Evolutionary conservation across 2,113 vertebrate species (phyloP).

Genomic region (Aphyosemion australe): DNA sequence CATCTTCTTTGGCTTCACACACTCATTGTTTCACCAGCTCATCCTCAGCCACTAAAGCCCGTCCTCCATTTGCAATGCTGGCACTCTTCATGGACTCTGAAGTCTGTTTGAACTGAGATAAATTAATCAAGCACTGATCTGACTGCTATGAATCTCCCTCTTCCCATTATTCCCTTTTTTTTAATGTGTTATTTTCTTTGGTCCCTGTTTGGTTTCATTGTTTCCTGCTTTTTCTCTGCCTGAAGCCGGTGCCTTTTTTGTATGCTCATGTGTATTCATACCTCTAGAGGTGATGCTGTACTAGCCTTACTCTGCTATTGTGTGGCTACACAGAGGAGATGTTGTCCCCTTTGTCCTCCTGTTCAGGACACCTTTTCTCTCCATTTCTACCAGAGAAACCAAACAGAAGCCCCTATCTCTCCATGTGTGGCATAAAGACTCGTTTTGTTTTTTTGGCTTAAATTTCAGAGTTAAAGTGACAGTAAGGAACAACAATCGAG

Average conservation of each 20-base stretch:
- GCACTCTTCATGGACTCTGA: slow-evolving; percentile 20
- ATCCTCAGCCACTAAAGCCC: slow-evolving; percentile 26
- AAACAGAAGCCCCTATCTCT: slow-evolving; percentile 11
- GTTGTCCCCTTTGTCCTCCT: slow-evolving; percentile 9
- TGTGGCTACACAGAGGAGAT: slow-evolving; percentile 16
- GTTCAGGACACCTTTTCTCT: background rate
- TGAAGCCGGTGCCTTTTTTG: slow-evolving; percentile 4
- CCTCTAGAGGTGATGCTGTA: background rate
- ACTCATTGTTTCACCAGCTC: slow-evolving; percentile 19
- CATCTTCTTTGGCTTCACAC: slow-evolving; percentile 15
- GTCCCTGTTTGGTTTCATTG: slow-evolving; percentile 36
- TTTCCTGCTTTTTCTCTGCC: slow-evolving; percentile 26
- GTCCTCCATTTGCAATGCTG: slow-evolving; percentile 10
- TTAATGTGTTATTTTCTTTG: slow-evolving; percentile 25
- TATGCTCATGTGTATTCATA: too few relatives aligned
- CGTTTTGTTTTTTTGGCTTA: slow-evolving; percentile 44
- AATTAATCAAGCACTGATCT: slow-evolving; percentile 37
- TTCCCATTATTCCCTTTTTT: slow-evolving; percentile 14
- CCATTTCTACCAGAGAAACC: slow-evolving; percentile 6
- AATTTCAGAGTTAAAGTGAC: slow-evolving; percentile 51
- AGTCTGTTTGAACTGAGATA: slow-evolving; percentile 6
- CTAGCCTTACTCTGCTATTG: slow-evolving; percentile 3
- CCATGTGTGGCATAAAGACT: slow-evolving; percentile 17
- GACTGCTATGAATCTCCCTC: slow-evolving; percentile 3
- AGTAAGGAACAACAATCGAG: slow-evolving; percentile 36